Evolutionary conservation across 2,113 vertebrate species (phyloP).

Genomic region (Crotalus tigris): DNA sequence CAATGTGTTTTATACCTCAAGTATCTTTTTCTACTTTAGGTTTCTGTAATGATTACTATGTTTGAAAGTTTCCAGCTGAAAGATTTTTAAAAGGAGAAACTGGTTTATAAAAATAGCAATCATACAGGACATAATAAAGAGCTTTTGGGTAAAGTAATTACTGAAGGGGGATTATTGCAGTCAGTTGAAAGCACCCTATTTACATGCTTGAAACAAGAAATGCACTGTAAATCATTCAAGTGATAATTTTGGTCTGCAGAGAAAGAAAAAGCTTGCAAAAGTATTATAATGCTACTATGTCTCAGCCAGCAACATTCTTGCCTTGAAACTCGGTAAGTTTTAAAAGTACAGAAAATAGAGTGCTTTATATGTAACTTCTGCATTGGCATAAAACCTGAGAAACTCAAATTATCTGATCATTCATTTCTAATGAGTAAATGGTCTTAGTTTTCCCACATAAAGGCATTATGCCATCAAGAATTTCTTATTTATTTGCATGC

Average conservation of each 20-base stretch:
- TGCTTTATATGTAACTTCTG: background rate
- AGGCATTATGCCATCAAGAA: background rate
- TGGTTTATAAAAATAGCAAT: conserved; percentile 9
- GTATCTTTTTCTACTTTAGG: background rate
- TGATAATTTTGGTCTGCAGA: background rate
- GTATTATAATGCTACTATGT: background rate
- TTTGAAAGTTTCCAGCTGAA: background rate
- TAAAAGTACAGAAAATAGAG: background rate
- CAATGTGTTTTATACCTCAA: background rate
- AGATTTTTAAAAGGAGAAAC: background rate
- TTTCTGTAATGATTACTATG: background rate
- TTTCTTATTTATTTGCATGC: background rate
- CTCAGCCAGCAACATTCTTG: background rate
- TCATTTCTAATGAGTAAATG: background rate
- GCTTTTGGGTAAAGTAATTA: conserved; percentile 2
- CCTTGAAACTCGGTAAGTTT: background rate
- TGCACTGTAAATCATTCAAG: conserved; percentile 27
- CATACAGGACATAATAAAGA: background rate
- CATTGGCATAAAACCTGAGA: background rate
- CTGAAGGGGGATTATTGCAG: conserved; percentile 10
- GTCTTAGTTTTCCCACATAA: background rate
- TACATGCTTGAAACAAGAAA: conserved; percentile 15
- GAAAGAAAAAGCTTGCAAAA: conserved; percentile 11
- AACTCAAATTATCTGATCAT: background rate
- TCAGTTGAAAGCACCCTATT: conserved; percentile 17